Conservation (phyloP, 2,113 vertebrate species). For the Perca schrenkii region DNA sequence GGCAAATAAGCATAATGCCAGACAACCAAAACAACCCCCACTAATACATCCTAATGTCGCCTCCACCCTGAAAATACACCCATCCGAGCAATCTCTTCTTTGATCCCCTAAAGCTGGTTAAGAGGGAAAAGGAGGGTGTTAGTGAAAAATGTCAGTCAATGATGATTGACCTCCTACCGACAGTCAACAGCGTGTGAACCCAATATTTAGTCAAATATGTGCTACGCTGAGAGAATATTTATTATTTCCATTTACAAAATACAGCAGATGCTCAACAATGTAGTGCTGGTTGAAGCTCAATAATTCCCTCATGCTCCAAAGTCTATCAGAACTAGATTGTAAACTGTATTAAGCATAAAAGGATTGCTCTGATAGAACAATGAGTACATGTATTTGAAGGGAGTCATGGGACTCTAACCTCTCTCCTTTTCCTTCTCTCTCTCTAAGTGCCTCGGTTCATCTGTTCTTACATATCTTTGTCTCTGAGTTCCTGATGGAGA, state of each 20-base stretch:
- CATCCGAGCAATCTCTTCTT: conserved; percentile 19
- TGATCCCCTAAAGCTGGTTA: conserved; percentile 64
- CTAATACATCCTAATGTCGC: conserved; percentile 15
- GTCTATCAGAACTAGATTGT: neutral
- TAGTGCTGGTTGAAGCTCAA: neutral
- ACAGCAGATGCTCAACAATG: neutral
- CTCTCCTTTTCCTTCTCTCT: neutral
- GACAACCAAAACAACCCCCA: conserved; percentile 55
- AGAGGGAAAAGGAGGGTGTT: conserved; percentile 45
- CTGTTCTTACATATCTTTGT: neutral
- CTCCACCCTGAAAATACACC: conserved; percentile 13
- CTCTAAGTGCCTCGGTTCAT: neutral
- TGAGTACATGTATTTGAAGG: neutral
- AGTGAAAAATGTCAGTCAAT: conserved; percentile 39
- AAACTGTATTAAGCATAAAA: conserved; percentile 16
- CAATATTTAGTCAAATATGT: neutral
- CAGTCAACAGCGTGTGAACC: neutral
- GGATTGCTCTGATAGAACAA: neutral
- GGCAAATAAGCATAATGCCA: conserved; percentile 48
- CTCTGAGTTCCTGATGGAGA: neutral
- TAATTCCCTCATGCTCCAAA: conserved; percentile 32
- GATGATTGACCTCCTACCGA: conserved; percentile 14
- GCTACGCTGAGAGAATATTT: neutral
- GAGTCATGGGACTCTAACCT: neutral
- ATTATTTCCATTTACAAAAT: neutral